Base-by-base conservation (phyloP, 1,140 invertebrate species). In the Gonatopus flavifemur region DNA sequence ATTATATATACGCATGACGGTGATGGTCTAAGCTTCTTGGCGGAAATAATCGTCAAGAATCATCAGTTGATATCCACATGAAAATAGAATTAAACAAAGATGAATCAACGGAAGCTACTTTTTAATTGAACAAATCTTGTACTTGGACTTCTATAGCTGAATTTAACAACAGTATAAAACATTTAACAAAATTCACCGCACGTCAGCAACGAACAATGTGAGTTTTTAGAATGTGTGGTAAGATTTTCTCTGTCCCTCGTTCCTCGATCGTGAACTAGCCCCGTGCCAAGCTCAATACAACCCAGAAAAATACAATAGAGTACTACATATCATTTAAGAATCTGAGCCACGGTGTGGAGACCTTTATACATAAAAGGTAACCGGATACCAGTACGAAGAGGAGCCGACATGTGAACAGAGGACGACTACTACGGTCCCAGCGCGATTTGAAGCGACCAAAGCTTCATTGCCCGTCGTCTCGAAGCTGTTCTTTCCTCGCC, bases 331-430 rank as follows among this genome's bases (percentile, higher is more conserved):
- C 71, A 62, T 61, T 63, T 52, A 62, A 72, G 64, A 76, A 76
- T 76, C 69, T 68, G 72, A 74, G 70, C 70, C 67, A 64, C 62
- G 49, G 52, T 57, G n/a, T n/a, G 64, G 60, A 51, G 62, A 52
- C 53, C 52, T 59, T 54, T n/a, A n/a, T n/a, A n/a, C 43, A 76
- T 72, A 75, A 75, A 73, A 74, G 74, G 74, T 74, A 76, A 75
- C 67, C 61, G 63, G 72, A 75, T 69, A 76, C 49, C 60, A 49
- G 52, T 53, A 57, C 63, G 66, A 65, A 61, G 57, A 64, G 62
- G 60, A 62, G 52, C 64, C 64, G 57, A 64, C 62, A 73, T 73
- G 70, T 71, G 70, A 73, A 71, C 67, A 63, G 67, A 64, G 60
- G 44, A 12, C 44, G n/a, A n/a, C n/a, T n/a, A n/a, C n/a, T n/a